phyloP scores from a whole-genome alignment of 2,888 invertebrate species.

The Eutolmus rufibarbis region DNA sequence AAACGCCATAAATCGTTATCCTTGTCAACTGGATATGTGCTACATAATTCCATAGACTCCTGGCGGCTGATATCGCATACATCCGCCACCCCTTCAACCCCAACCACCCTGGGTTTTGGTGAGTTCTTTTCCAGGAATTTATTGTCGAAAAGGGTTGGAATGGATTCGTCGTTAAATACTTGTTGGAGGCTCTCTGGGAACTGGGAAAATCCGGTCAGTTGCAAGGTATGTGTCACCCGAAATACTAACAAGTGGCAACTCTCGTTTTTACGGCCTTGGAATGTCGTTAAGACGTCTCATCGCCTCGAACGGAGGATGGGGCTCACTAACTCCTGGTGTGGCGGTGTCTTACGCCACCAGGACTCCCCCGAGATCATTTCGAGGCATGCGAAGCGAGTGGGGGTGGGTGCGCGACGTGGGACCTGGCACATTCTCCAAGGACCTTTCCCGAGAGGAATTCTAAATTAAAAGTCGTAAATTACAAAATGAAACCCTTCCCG shows the following conservation, averaged over 20 bases:
- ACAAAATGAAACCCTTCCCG: constrained; percentile 17
- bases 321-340: neutral
- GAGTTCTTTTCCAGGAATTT: neutral
- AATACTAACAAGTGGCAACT: constrained; percentile 23
- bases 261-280: constrained; percentile 25
- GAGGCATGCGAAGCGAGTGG: neutral
- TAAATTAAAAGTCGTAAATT: constrained; percentile 42
- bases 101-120: neutral
- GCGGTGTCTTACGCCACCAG: neutral
- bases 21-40: constrained; percentile 34
- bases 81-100: neutral
- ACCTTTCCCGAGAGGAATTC: constrained; percentile 32
- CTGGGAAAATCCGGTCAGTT: constrained; percentile 22
- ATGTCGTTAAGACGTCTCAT: constrained; percentile 27
- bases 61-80: neutral
- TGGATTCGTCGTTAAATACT: neutral
- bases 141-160: neutral
- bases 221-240: constrained; percentile 27
- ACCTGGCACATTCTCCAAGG: neutral
- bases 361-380: neutral
- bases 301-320: neutral
- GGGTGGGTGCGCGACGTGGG: neutral
- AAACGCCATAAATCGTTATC: constrained; percentile 42
- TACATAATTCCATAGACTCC: constrained; percentile 32
- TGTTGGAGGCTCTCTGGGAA: neutral